A percentile compares a stretch with the other conserved stretches of the same genome.
These are phyloP conservation scores for Trematomus bernacchii DNA, from an alignment of 2,797 vertebrate genomes.

Conservation along the genomic window DNA sequence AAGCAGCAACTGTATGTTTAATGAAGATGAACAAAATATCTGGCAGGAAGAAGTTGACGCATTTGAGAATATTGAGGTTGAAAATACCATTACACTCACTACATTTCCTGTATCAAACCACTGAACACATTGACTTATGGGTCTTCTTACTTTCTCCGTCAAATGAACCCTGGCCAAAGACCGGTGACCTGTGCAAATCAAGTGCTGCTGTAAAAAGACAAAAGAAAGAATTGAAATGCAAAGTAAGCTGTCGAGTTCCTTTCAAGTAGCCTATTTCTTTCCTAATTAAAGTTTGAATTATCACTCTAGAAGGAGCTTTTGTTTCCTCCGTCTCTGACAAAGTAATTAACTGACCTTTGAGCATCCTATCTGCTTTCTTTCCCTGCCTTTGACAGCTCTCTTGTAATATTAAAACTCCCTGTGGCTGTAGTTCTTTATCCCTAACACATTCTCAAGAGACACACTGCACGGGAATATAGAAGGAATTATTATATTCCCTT, in stretches of 20 bases:
- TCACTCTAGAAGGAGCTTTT: neutral
- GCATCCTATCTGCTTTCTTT: neutral
- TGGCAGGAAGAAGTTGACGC: neutral
- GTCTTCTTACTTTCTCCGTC: neutral
- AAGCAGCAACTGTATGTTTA: no score
- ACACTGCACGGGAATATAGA: neutral
- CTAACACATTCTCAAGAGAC: neutral
- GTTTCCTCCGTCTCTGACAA: neutral
- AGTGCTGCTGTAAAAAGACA: neutral
- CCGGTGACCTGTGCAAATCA: neutral
- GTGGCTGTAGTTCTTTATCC: neutral
- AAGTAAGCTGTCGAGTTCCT: neutral
- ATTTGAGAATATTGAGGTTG: neutral
- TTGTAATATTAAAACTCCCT: neutral
- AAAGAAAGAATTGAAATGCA: neutral
- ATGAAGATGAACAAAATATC: no score
- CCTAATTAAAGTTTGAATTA: neutral
- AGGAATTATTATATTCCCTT: no score
- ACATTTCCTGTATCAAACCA: neutral
- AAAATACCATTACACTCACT: neutral
- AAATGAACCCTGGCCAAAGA: neutral
- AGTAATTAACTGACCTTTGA: neutral
- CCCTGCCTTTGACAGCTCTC: neutral
- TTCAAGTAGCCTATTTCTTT: neutral
- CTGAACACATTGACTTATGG: neutral